A percentile compares a stretch with the other conserved stretches of the same genome.
Evolutionary conservation across 2,888 invertebrate genomes (phyloP).

Genomic region (Sphaerophoria taeniata): DNA sequence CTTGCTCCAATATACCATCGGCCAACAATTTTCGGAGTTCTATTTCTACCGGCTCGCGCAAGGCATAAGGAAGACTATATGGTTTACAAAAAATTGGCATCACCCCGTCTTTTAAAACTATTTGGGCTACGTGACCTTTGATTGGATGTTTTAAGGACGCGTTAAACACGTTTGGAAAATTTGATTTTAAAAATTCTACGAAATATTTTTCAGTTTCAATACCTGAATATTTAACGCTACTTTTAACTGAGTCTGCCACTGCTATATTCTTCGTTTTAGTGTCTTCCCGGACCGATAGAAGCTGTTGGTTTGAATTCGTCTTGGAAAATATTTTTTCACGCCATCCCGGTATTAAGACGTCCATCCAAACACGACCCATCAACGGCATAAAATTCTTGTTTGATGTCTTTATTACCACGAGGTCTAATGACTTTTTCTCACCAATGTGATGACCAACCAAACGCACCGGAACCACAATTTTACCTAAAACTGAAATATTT

Average conservation of each 20-base stretch:
- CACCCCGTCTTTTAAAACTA: background rate
- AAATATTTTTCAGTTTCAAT: conserved; percentile 1
- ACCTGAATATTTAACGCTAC: background rate
- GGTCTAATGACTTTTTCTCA: background rate
- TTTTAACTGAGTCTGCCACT: background rate
- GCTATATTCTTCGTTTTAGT: conserved; percentile 1
- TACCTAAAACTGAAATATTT: conserved; percentile 4
- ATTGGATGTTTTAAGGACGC: background rate
- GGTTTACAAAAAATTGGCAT: background rate
- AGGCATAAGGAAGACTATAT: conserved; percentile 2
- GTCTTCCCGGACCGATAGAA: background rate
- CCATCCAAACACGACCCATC: background rate
- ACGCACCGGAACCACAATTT: conserved; percentile 2
- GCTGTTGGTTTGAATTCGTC: background rate
- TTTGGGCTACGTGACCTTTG: background rate
- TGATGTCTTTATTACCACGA: background rate
- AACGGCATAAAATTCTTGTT: background rate
- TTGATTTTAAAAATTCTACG: conserved; percentile 14
- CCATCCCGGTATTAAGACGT: background rate
- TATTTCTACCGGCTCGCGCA: conserved; percentile 1
- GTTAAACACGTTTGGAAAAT: conserved; percentile 8
- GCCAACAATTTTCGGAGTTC: background rate
- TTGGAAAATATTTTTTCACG: background rate
- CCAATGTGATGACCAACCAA: background rate
- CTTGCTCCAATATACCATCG: conserved; percentile 4